Evolutionary conservation across 2,888 invertebrate species (phyloP), one percentile per base, ranked within the genome.

Genomic region (Cheilosia urbana): DNA sequence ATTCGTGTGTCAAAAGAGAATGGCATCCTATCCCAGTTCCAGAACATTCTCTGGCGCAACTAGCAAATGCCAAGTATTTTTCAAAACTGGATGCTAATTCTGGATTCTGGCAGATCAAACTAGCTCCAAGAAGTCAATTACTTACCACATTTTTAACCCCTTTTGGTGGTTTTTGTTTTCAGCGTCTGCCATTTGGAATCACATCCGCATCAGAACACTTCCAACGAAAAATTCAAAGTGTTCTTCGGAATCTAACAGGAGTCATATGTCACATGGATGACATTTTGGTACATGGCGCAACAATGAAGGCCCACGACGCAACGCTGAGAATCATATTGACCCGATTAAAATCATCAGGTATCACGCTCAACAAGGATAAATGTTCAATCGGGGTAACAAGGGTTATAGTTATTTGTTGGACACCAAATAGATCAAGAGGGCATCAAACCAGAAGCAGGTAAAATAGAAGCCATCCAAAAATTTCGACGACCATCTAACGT

Each of bases 21-120:
- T 42, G 37, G 40, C 84, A 88, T 72, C 88, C 87, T 47, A 78
- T 88, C 68, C 90, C 87, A 17, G 83, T 80, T 7, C 73, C 88
- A n/a, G 88, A 89, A 13, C 58, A 76, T n/a, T 82, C 88, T 17
- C 45, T 87, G 15, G 72, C 87, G 15, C 73, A 87, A 49, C 62
- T 91, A 9, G 19, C 30, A 17, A 63, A 66, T 17, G 88, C 87
- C 1, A 82, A 85, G 47, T 58, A 72, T 42, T 90, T 88, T 51
- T 72, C 85, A 5, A 91, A 30, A 30, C 9, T 30, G 1, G 30
- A 30, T 30, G 76, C 91, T 19, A 80, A 84, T 37, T 58, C 58
- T 11, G 80, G 77, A 19, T 77, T 77, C 62, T 77, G 62, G 72
- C 77, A 81, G n/a, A 65, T 87, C 4, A 58, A 57, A 42, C 15